Percentiles rank a stretch among this genome's conserved stretches.
These are phyloP conservation scores for Megalops cyprinoides DNA, from an alignment of 2,797 vertebrate species.

Conservation along the genomic window DNA sequence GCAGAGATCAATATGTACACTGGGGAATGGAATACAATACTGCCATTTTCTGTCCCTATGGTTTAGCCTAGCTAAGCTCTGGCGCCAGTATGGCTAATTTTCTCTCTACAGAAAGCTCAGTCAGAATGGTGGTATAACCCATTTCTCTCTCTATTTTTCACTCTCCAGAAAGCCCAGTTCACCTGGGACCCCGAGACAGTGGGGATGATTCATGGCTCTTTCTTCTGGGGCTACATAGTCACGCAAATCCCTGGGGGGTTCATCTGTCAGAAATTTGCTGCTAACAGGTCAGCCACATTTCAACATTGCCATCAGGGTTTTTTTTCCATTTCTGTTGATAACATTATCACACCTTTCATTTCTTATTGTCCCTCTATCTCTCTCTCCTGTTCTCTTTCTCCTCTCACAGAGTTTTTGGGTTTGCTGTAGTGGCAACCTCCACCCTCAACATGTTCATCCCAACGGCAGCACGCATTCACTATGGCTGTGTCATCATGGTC, in stretches of 20 bases:
- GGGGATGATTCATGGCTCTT: constrained; percentile 92
- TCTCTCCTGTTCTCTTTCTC: constrained; percentile 16
- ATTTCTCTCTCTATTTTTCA: too few relatives aligned
- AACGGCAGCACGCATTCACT: constrained; percentile 82
- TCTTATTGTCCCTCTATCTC: not conserved
- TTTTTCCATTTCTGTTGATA: constrained; percentile 7
- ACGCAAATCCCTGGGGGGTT: constrained; percentile 94
- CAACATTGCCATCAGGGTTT: not conserved
- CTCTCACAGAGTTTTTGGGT: constrained; percentile 83
- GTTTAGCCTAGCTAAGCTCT: not conserved
- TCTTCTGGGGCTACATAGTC: constrained; percentile 97
- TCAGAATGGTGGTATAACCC: not conserved
- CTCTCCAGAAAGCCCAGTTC: constrained; percentile 84
- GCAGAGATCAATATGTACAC: not conserved
- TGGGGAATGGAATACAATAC: not conserved
- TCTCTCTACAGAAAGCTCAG: not conserved
- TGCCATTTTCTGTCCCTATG: not conserved
- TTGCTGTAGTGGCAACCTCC: constrained; percentile 89
- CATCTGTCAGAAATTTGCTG: constrained; percentile 92
- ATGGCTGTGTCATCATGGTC: constrained; percentile 86
- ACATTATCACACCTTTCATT: constrained; percentile 5
- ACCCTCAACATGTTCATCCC: constrained; percentile 89
- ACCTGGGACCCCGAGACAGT: constrained; percentile 92
- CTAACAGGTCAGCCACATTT: constrained; percentile 80
- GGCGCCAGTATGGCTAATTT: not conserved